Conservation (phyloP, 2,797 vertebrate species). For the Gymnoscopelus braueri region DNA sequence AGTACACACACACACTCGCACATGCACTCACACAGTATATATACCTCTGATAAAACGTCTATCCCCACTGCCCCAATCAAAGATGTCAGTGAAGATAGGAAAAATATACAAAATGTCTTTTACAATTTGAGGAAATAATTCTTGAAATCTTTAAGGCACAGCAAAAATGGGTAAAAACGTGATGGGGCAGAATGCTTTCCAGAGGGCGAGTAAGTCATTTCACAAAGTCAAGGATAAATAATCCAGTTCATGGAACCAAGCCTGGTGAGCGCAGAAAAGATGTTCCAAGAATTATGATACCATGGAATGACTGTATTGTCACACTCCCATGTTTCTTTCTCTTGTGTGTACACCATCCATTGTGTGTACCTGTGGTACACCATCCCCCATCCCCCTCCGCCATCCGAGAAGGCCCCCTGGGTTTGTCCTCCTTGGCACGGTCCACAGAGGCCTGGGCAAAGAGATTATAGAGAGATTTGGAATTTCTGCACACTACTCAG, state of each 20-base stretch:
- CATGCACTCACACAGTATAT: too few species aligned
- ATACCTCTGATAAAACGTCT: too few species aligned
- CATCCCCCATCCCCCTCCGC: conserved; percentile 15
- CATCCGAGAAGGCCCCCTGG: conserved; percentile 55
- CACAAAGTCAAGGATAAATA: conserved; percentile 15
- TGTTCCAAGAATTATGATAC: conserved; percentile 56
- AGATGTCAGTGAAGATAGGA: too few species aligned
- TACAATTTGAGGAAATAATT: not conserved
- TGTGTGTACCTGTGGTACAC: conserved; percentile 42
- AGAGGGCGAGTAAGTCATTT: conserved; percentile 11
- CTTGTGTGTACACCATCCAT: conserved; percentile 26
- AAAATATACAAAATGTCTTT: not conserved
- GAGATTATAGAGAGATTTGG: conserved; percentile 36
- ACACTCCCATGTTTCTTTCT: conserved; percentile 45
- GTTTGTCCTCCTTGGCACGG: conserved; percentile 34
- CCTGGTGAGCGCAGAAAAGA: conserved; percentile 42
- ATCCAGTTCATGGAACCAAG: conserved; percentile 43
- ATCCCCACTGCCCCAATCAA: too few species aligned
- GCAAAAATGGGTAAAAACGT: conserved; percentile 1
- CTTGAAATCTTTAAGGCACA: not conserved
- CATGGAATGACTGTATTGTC: conserved; percentile 57
- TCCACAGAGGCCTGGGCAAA: conserved; percentile 38
- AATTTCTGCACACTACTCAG: not conserved
- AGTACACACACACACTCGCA: too few species aligned
- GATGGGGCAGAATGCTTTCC: conserved; percentile 11